phyloP scores from a whole-genome alignment of 1,140 invertebrate species.

The Trichogramma pretiosum region DNA sequence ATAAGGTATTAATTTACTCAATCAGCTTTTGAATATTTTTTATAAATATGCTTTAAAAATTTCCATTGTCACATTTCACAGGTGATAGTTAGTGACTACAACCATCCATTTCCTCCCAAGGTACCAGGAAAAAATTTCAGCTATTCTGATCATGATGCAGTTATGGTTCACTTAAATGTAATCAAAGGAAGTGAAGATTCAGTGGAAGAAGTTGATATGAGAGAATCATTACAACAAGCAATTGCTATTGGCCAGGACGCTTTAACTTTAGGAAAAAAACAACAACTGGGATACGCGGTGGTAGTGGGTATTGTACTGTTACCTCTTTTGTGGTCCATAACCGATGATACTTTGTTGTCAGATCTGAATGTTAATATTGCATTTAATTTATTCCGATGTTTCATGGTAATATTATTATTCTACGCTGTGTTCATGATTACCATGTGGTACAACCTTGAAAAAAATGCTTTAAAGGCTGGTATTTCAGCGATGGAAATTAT shows the following conservation, averaged over 20 bases:
- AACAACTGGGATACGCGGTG: slow-evolving; percentile 54
- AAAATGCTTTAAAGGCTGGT: slow-evolving; percentile 65
- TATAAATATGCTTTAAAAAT: slow-evolving; percentile 10
- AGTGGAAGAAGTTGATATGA: slow-evolving; percentile 25
- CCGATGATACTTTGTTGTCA: slow-evolving; percentile 29
- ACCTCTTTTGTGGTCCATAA: slow-evolving; percentile 44
- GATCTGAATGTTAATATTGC: slow-evolving; percentile 41
- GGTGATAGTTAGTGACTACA: slow-evolving; percentile 54
- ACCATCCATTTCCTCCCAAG: slow-evolving; percentile 61
- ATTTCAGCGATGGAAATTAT: slow-evolving; percentile 53
- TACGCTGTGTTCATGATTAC: slow-evolving; percentile 68
- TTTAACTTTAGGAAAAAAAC: slow-evolving; percentile 46
- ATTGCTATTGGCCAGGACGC: slow-evolving; percentile 54
- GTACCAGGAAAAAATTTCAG: slow-evolving; percentile 65
- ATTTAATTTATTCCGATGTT: slow-evolving; percentile 48
- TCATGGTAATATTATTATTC: slow-evolving; percentile 55
- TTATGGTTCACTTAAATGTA: slow-evolving; percentile 55
- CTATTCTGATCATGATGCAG: slow-evolving; percentile 88
- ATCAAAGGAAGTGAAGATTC: slow-evolving; percentile 31
- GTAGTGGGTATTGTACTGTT: slow-evolving; percentile 43
- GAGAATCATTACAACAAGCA: slow-evolving; percentile 51
- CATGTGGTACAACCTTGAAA: slow-evolving; percentile 70
- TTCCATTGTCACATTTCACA: slow-evolving; percentile 31
- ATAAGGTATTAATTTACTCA: slow-evolving; percentile 44
- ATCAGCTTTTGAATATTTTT: background rate